These are phyloP conservation scores for Lasioglossum lativentre DNA, from an alignment of 2,888 invertebrate genomes.

Conservation along the genomic window DNA sequence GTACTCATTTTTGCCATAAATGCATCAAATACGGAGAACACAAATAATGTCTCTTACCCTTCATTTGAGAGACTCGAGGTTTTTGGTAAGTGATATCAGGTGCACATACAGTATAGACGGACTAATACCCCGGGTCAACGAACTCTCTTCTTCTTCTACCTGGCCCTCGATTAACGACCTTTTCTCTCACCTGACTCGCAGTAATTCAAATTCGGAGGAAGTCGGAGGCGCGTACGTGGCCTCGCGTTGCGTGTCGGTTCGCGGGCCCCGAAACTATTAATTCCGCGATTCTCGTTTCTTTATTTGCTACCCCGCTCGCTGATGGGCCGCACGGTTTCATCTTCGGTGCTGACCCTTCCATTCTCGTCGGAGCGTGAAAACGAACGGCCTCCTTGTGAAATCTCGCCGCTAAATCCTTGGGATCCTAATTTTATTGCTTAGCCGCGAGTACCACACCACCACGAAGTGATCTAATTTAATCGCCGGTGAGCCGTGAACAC, in stretches of 20 bases:
- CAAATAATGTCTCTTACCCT: not conserved
- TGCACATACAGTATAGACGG: conserved; percentile 26
- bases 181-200: conserved; percentile 54
- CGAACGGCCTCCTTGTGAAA: conserved; percentile 34
- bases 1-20: too few species aligned
- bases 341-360: not conserved
- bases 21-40: too few species aligned
- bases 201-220: conserved; percentile 67
- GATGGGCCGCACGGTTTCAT: not conserved
- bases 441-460: not conserved
- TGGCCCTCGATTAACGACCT: conserved; percentile 62
- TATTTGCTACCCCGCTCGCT: not conserved
- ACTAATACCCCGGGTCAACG: conserved; percentile 52
- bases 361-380: conserved; percentile 54
- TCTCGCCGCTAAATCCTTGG: not conserved
- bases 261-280: conserved; percentile 53
- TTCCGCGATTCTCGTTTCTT: conserved; percentile 55
- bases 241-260: conserved; percentile 52
- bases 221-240: conserved; percentile 40
- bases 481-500: not conserved
- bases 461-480: not conserved
- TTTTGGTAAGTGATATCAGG: not conserved
- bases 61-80: not conserved
- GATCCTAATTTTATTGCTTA: conserved; percentile 17
- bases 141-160: conserved; percentile 40